A percentile compares a stretch with the other conserved stretches of the same genome.
Evolutionary conservation across 1,140 invertebrate genomes (phyloP).

Genomic region (Drosophila elegans): DNA sequence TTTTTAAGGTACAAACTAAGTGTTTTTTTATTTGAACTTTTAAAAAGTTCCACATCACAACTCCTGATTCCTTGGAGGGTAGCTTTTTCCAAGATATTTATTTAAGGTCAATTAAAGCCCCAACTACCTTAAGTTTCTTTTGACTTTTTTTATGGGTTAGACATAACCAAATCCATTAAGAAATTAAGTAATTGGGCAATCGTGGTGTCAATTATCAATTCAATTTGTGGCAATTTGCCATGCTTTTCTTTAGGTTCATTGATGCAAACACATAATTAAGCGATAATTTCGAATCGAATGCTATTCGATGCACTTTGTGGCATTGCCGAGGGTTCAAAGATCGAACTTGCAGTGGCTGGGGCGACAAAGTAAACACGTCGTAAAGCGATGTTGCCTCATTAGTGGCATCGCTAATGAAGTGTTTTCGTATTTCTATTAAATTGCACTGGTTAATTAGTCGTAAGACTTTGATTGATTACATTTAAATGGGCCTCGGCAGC

Average conservation of each 20-base stretch:
- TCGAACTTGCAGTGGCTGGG: conserved; percentile 3
- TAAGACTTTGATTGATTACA: conserved; percentile 49
- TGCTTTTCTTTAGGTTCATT: conserved; percentile 11
- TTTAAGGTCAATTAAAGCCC: neutral
- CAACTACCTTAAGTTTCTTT: neutral
- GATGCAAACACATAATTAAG: conserved; percentile 19
- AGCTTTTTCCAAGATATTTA: no score
- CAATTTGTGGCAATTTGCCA: conserved; percentile 5
- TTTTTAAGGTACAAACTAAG: no score
- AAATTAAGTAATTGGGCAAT: conserved; percentile 19
- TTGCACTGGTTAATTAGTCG: conserved; percentile 38
- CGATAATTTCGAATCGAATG: conserved; percentile 2
- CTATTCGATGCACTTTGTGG: conserved; percentile 18
- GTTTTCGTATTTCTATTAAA: conserved; percentile 50
- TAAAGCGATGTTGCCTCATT: conserved; percentile 28
- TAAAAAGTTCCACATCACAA: no score
- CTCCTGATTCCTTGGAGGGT: no score
- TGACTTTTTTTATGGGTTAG: neutral
- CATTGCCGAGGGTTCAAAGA: neutral
- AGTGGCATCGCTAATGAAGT: conserved; percentile 39
- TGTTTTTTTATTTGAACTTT: no score
- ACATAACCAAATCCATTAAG: conserved; percentile 7
- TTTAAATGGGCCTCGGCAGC: conserved; percentile 30
- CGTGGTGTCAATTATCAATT: conserved; percentile 22
- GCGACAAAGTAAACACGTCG: conserved; percentile 33